Base-by-base conservation (phyloP, 64 coral and sea anemone genomes). In the Dendrophyllia cribrosa region DNA sequence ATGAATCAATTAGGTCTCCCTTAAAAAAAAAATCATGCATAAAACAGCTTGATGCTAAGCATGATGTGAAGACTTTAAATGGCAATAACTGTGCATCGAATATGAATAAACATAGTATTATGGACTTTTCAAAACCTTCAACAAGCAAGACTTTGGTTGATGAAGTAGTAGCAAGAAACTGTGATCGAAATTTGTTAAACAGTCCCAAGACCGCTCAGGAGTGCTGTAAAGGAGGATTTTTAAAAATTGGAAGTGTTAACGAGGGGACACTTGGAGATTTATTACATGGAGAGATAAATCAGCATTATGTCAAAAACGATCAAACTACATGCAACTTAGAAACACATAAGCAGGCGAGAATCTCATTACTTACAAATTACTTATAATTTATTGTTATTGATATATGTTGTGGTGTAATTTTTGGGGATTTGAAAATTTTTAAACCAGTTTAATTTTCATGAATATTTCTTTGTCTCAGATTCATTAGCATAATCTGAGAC, bases 1-100 rank as follows among this genome's bases (percentile, higher is more conserved):
- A 84, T 51, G 61, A 66, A 48, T 52, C 63, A 65, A 5, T 68
- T 3, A 84, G 60, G 17, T 84, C 80, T 67, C 80, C 80, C 20
- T 84, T 84, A 15, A 84, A 84, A 65, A 84, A 84, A 44, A 84
- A 84, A 49, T 84, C 80, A 0, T 84, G 80, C 19, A 68, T 66
- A 3, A 84, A 62, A 22, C 60, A 84, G 9, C 12, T 6, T 84
- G 80, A 69, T 50, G 0, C 61, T 51, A 13, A 67, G 49, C 9
- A 66, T 67, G 60, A 84, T 66, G 20, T n/a, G 12, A 60, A 68
- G 62, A 84, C 46, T 14, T 65, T 51, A 24, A 84, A 51, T 67
- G 80, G 34, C 4, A 46, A 84, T 13, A 84, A 84, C 50, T 65
- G 3, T 84, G 12, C 12, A 12, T 49, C 17, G 6, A 84, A 66